These are phyloP conservation scores for Orthosia cruda DNA, from an alignment of 2,888 invertebrate species.

Conservation along the genomic window DNA sequence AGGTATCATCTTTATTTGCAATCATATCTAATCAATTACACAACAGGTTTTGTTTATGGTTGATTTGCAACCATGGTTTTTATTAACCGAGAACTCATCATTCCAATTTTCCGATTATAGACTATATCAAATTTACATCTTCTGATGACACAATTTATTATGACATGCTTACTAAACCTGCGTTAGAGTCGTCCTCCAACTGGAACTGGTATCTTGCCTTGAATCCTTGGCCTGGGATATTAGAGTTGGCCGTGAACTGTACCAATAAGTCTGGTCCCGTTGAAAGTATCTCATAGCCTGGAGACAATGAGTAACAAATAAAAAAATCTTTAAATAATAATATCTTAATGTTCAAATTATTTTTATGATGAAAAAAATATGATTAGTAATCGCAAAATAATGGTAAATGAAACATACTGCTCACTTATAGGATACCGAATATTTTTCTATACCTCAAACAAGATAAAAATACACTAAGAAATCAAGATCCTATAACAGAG, in stretches of 20 bases:
- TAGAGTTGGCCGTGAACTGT: constrained; percentile 96
- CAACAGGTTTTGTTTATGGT: neutral
- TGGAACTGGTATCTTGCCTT: constrained; percentile 95
- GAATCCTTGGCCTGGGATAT: constrained; percentile 95
- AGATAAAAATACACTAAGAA: constrained; percentile 20
- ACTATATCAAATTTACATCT: neutral
- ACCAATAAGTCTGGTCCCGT: constrained; percentile 95
- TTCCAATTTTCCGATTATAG: neutral
- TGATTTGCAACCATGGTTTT: neutral
- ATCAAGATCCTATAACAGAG: constrained; percentile 2
- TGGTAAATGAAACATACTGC: too few species aligned
- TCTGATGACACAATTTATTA: constrained; percentile 41
- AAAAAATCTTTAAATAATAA: too few species aligned
- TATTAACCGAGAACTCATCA: neutral
- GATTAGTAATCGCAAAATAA: too few species aligned
- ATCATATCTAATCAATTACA: neutral
- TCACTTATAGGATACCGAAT: too few species aligned
- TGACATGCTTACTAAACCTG: constrained; percentile 89
- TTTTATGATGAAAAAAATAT: neutral
- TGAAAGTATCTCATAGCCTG: constrained; percentile 95
- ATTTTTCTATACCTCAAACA: neutral
- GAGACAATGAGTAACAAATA: neutral
- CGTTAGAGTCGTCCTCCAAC: constrained; percentile 88
- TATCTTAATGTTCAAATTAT: neutral
- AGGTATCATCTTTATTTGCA: neutral